Base-by-base conservation (phyloP, 2,888 invertebrate species). In the Agrotis segetum region DNA sequence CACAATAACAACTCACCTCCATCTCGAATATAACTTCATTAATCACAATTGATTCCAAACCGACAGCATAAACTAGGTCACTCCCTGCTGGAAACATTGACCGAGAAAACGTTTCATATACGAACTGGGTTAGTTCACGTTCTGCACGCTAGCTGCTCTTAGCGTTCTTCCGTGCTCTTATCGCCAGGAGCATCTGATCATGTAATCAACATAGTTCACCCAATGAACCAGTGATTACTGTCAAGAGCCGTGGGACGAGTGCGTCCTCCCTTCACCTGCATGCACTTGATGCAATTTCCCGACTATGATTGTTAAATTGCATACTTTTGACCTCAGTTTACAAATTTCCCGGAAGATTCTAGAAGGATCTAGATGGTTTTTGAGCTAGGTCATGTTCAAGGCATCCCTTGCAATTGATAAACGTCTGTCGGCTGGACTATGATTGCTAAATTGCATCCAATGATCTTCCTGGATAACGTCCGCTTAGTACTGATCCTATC, bases 381-480 rank as follows among this genome's bases (percentile, higher is more conserved):
- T 29, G 49, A 46, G 59, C 78, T 70, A 82, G 68, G 69, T 58
- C 74, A 71, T 68, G 70, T 72, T 65, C 85, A 84, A 84, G 83
- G 74, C 68, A 69, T 84, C 75, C 77, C 79, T 77, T 84, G 79
- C 87, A 88, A 88, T 89, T 88, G 84, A 64, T 67, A 71, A 69
- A 62, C 63, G 84, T 62, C 74, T 69, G 71, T 58, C 66, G 55
- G 63, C 50, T 73, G 55, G 34, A 62, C 70, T 64, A 69, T 81
- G 86, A 88, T 88, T 86, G 75, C 64, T 87, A 84, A 88, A 89
- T 88, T 88, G 87, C 83, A 79, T 76, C 77, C 81, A 88, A 79
- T 83, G 86, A 65, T 85, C 82, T 89, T 90, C 88, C 88, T 88
- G 82, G 76, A 80, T 69, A 52, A 70, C 82, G 85, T 84, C 88